Conservation (phyloP, 2,888 invertebrate genomes). For the Drosophila diplacantha region DNA sequence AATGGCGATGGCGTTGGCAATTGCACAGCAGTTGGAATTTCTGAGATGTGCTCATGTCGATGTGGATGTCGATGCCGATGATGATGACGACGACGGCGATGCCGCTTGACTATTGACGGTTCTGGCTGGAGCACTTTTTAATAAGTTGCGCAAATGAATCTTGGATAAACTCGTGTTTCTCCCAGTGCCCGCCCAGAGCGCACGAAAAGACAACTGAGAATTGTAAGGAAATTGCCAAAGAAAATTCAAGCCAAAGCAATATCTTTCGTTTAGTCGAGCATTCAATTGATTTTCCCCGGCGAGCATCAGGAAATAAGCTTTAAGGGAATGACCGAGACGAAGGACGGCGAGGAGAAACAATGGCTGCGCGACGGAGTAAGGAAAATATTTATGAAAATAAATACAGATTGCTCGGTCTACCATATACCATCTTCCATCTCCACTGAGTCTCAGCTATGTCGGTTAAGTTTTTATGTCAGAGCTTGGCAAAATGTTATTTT, state of each 20-base stretch:
- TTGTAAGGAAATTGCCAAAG: conserved; percentile 33
- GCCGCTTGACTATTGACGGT: conserved; percentile 14
- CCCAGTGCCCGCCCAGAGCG: not conserved
- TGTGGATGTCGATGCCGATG: conserved; percentile 9
- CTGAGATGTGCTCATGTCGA: conserved; percentile 32
- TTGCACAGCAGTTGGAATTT: conserved; percentile 34
- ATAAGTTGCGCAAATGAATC: conserved; percentile 37
- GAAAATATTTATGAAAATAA: conserved; percentile 38
- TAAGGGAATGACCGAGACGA: not conserved
- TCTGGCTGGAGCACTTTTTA: conserved; percentile 26
- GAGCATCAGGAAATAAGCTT: conserved; percentile 29
- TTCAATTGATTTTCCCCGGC: conserved; percentile 40
- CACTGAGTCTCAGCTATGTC: conserved; percentile 16
- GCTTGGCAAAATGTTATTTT: conserved; percentile 25
- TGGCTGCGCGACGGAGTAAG: conserved; percentile 14
- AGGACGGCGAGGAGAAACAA: conserved; percentile 8
- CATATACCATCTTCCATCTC: conserved; percentile 4
- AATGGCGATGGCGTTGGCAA: conserved; percentile 24
- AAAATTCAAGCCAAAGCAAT: conserved; percentile 36
- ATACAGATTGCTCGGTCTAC: conserved; percentile 24
- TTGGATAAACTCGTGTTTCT: conserved; percentile 13
- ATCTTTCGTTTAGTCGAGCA: conserved; percentile 41
- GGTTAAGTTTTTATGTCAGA: conserved; percentile 32
- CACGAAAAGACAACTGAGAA: conserved; percentile 4
- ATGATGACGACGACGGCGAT: not conserved